phyloP scores from a whole-genome alignment of 2,888 invertebrate species.

The Ctenicera cuprea region DNA sequence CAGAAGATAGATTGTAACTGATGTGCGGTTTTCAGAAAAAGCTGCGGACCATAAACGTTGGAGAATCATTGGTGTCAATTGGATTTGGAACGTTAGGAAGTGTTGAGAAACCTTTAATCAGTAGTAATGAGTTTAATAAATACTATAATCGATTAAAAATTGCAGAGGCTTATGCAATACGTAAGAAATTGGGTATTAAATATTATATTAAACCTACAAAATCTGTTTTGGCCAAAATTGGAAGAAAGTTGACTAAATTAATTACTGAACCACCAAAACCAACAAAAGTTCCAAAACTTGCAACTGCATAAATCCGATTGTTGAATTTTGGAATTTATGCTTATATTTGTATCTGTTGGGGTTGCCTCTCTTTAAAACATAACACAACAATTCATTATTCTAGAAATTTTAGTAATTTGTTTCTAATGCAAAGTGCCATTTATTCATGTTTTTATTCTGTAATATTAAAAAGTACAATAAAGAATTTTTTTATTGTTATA shows the following conservation, averaged over 20 bases:
- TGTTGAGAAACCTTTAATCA: constrained; percentile 80
- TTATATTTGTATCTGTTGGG: background rate
- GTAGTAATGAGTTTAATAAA: constrained; percentile 65
- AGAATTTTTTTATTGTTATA: no score
- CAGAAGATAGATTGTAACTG: background rate
- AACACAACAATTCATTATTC: background rate
- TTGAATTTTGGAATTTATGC: no score
- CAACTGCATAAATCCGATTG: background rate
- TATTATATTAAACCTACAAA: constrained; percentile 72
- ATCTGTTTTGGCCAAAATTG: constrained; percentile 54
- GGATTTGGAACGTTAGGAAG: constrained; percentile 83
- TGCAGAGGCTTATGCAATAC: constrained; percentile 72
- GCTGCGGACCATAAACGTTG: constrained; percentile 71
- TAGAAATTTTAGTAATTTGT: no score
- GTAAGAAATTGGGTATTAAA: constrained; percentile 73
- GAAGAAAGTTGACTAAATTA: constrained; percentile 32
- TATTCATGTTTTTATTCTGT: no score
- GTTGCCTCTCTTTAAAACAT: background rate
- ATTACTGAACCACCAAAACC: background rate
- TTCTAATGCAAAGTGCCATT: no score
- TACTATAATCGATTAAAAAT: constrained; percentile 71
- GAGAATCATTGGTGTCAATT: constrained; percentile 73
- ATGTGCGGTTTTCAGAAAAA: constrained; percentile 64
- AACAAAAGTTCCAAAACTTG: constrained; percentile 13
- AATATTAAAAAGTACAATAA: no score